Base-by-base conservation (phyloP, 1,140 invertebrate genomes). In the Euwallacea fornicatus region DNA sequence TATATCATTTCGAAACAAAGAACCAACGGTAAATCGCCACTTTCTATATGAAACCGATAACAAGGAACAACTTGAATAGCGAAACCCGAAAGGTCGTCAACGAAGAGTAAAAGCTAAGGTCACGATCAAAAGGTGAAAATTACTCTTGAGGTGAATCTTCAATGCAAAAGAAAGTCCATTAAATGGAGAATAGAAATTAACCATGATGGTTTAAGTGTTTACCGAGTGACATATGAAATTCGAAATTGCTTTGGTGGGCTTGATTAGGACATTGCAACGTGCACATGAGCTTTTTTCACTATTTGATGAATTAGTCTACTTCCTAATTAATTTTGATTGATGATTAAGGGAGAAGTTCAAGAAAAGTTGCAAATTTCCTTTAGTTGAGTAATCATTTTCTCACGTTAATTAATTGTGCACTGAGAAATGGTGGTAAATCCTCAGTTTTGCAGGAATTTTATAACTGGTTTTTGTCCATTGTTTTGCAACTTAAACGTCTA, bases 81-180 rank as follows among this genome's bases (percentile, higher is more conserved):
- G 50, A 41, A 53, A 65, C 11, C 21, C 10, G 8, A n/a, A 65
- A 65, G 21, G 63, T 54, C 63, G n/a, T 65, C 63, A 50, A 11
- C n/a, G 21, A 50, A 65, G 63, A 65, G 63, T 65, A 65, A 65
- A 65, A 65, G 63, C 63, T 65, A 65, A 55, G 63, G 63, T 65
- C 63, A 65, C 63, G 63, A 65, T 55, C 63, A 65, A 65, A 65
- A 65, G 63, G 63, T 65, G 63, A 65, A 65, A 65, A 54, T 65
- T 9, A 42, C 15, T 41, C 47, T 33, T 54, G 50, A 50, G 33
- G 63, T 65, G 63, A 65, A 65, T 65, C 63, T 65, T 53, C 63
- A 65, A 65, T 55, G 63, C 46, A 16, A 55, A 65, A 54, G 63
- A 65, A 65, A 65, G 63, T 65, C 21, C 42, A 55, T 9, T 7